Percentiles rank a stretch among this genome's conserved stretches.
Evolutionary conservation across 1,140 invertebrate genomes (phyloP).

Genomic region (Melipona quadrifasciata): DNA sequence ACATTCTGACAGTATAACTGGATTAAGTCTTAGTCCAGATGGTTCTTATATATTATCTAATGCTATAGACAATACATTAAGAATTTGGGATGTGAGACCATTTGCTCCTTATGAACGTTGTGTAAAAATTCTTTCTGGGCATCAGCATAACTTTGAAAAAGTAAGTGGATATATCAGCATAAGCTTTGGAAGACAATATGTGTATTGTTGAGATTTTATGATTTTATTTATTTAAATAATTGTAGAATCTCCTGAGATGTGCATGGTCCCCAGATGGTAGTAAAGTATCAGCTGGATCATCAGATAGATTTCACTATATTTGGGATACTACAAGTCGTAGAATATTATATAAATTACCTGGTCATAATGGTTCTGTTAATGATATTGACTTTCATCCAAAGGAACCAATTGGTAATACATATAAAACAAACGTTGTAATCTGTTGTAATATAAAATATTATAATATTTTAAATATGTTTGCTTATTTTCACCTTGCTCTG

Average conservation of each 20-base stretch:
- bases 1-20: conserved; percentile 97
- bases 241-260: conserved; percentile 87
- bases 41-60: conserved; percentile 97
- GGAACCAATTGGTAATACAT: conserved; percentile 91
- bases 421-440: neutral
- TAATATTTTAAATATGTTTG: conserved; percentile 52
- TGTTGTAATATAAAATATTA: neutral
- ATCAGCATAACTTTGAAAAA: conserved; percentile 99
- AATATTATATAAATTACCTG: conserved; percentile 98
- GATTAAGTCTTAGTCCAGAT: conserved; percentile 95
- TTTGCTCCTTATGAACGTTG: conserved; percentile 95
- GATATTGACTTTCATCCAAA: conserved; percentile 97
- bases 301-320: conserved; percentile 97
- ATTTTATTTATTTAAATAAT: neutral
- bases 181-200: conserved; percentile 95
- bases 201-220: neutral
- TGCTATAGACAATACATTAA: conserved; percentile 96
- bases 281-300: conserved; percentile 93
- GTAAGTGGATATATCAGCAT: conserved; percentile 90
- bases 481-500: conserved; percentile 91
- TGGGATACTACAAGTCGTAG: conserved; percentile 97
- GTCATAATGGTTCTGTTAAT: conserved; percentile 98
- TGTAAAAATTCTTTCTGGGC: conserved; percentile 95
- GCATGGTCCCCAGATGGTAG: conserved; percentile 92
- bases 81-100: conserved; percentile 91